Percentiles rank a stretch among this genome's conserved stretches.
Evolutionary conservation across 2,888 invertebrate genomes (phyloP).

Genomic region (Frankliniella fusca): DNA sequence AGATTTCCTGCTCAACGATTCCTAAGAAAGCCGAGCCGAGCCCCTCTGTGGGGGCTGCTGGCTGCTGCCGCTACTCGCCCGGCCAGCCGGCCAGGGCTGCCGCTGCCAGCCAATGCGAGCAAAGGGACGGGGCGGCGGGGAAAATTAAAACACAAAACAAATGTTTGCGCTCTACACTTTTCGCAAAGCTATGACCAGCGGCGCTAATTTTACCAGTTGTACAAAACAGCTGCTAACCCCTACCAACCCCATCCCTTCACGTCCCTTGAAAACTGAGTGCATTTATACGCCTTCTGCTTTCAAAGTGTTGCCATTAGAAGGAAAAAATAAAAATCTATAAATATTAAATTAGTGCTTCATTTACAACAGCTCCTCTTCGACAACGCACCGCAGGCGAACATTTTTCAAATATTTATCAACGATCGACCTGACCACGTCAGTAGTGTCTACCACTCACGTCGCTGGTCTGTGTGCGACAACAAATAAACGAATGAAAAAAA

Average conservation of each 20-base stretch:
- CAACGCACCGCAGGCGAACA: too few species aligned
- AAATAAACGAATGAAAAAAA: too few species aligned
- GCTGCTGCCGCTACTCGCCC: neutral
- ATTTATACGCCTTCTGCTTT: too few species aligned
- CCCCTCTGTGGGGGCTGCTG: neutral
- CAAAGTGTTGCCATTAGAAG: too few species aligned
- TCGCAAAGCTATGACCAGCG: neutral
- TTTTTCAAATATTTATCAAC: too few species aligned
- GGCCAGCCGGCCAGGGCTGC: neutral
- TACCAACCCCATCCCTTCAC: neutral
- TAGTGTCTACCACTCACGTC: too few species aligned
- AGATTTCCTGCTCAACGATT: constrained; percentile 24
- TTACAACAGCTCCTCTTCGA: too few species aligned
- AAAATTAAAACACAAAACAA: constrained; percentile 25
- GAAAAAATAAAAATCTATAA: too few species aligned
- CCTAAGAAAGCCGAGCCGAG: neutral
- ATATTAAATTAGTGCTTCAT: too few species aligned
- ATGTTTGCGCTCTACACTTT: constrained; percentile 1
- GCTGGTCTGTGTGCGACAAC: too few species aligned
- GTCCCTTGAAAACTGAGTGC: too few species aligned
- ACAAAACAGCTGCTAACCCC: neutral
- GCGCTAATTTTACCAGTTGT: neutral
- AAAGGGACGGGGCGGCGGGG: neutral
- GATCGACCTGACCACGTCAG: too few species aligned
- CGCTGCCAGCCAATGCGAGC: neutral